Evolutionary conservation across 2,113 vertebrate genomes (phyloP), one percentile per base, ranked within the genome.

Genomic region (Verasper variegatus): DNA sequence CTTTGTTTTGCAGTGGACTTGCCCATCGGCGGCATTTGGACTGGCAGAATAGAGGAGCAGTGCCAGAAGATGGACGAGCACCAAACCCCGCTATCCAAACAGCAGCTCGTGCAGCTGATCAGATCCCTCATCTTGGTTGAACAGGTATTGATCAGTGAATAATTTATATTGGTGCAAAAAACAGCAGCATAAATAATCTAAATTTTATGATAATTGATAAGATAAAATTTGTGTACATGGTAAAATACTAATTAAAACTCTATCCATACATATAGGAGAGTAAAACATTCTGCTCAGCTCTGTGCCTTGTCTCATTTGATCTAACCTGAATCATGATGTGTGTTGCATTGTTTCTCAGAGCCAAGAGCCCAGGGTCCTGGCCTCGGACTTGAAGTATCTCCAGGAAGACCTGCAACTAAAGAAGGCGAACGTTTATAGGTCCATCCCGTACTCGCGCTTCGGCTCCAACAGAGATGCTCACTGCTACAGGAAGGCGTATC

Each of bases 401-500:
- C 92, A 94, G 60, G 92, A 94, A 0, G 92, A 95, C 73, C 80
- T 95, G 45, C 92, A 94, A 0, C 78, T 92, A 9, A 93, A 91
- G 74, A 95, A 95, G 79, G 62, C 82, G 4, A 93, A 87, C n/a
- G 88, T 94, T 3, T 95, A 91, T 68, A 81, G 91, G 17, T 94
- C 94, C n/a, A 95, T 95, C 60, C 94, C 94, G 0, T 94, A 94
- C 64, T 95, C 93, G 0, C 87, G 93, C 2, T 89, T 95, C 3
- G 91, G 89, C 61, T 95, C 94, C 65, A 95, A 95, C 81, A 81
- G 94, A 26, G 94, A 95, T 0, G 92, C 93, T 1, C 93, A 93
- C 91, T 95, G 93, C 62, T 95, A 92, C 85, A 91, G 93, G 8
- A 95, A 94, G 71, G 94, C 94, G 0, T 93, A 88, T 27, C 92